Base-by-base conservation (phyloP, 2,797 vertebrate genomes). In the Oreochromis mossambicus region DNA sequence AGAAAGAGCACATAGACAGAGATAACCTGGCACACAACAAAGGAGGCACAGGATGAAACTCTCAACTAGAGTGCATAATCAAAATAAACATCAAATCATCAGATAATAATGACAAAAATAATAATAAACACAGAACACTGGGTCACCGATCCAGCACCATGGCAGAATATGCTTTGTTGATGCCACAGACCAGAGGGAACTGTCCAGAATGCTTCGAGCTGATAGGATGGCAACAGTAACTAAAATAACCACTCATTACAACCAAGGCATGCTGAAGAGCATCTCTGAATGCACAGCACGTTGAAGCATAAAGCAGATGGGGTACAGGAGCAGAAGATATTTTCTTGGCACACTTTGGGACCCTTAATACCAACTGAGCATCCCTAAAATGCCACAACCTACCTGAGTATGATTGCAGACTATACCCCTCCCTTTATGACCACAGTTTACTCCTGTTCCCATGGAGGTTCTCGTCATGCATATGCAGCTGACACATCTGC, bases 151-250 rank as follows among this genome's bases (percentile, higher is more conserved):
- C 52, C 24, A 26, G 7, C 54, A 55, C 24, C 54, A 29, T 29
- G 54, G 13, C 24, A 55, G 24, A 29, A 55, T 55, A 55, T 55
- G 0, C 15, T 8, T 58, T 58, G 8, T 6, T 34, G 29, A 61
- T 87, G 86, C 58, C 80, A 83, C 55, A 83, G 80, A 84, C 84
- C 82, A 90, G 79, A 84, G 77, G 66, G 82, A 81, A 89, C 66
- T 81, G 76, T n/a, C n/a, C 66, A 82, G 61, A 89, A 70, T 63
- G 79, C 66, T 84, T 86, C 5, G 3, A 75, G 78, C 12, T 83
- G 83, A 85, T 77, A 61, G 56, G 58, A 77, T 61, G 43, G 50
- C 21, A 73, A 55, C 50, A 55, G 66, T 32, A 55, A 55, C 36
- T 81, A 38, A 80, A 43, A 54, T 54, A 70, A 46, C 48, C 36